Conservation (phyloP, 2,888 invertebrate genomes). For the Kuschelorhynchus macadamiae region DNA sequence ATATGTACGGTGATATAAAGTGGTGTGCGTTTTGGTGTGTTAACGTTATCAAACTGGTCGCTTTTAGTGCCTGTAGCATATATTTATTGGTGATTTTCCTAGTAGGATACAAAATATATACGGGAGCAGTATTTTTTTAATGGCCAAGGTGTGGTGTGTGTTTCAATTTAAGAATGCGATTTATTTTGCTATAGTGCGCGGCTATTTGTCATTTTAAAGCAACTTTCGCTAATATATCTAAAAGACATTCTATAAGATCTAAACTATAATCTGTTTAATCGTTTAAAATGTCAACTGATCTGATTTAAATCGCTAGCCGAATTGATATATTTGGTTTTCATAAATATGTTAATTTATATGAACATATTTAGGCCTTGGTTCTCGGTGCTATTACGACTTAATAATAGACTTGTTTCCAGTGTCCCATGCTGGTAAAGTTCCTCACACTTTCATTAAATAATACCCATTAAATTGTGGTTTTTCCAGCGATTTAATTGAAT, state of each 20-base stretch:
- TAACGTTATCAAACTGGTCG: constrained; percentile 15
- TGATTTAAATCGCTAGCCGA: constrained; percentile 60
- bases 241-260: constrained; percentile 60
- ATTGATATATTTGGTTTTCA: constrained; percentile 54
- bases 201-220: constrained; percentile 63
- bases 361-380: constrained; percentile 40
- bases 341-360: constrained; percentile 49
- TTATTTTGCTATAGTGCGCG: constrained; percentile 48
- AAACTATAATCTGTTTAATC: constrained; percentile 59
- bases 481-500: too few relatives aligned
- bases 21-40: not conserved
- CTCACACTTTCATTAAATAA: constrained; percentile 6
- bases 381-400: constrained; percentile 31
- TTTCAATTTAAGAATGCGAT: constrained; percentile 54
- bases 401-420: constrained; percentile 24
- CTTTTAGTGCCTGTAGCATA: constrained; percentile 8
- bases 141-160: constrained; percentile 62
- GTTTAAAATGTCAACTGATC: constrained; percentile 63
- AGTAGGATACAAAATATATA: constrained; percentile 26
- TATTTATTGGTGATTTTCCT: constrained; percentile 28
- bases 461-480: not conserved
- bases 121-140: constrained; percentile 42
- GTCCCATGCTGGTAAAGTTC: constrained; percentile 15
- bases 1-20: too few relatives aligned
- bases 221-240: constrained; percentile 66